A percentile compares a stretch with the other conserved stretches of the same genome.
Conservation (phyloP, 1,140 invertebrate genomes). For the Trachymyrmex septentrionalis region DNA sequence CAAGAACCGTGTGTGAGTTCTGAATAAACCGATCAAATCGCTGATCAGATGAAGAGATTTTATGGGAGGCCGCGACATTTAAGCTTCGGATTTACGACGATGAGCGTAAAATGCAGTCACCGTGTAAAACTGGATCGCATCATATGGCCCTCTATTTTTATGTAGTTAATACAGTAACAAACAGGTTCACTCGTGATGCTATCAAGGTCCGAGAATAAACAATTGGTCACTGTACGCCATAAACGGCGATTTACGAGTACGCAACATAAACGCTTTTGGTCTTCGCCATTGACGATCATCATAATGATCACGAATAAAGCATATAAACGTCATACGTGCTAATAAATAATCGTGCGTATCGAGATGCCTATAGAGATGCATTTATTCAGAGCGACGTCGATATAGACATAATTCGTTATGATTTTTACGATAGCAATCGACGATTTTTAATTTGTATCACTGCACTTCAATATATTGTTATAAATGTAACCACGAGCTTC, state of each 20-base stretch:
- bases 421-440: background rate
- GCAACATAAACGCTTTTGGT: slow-evolving; percentile 42
- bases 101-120: background rate
- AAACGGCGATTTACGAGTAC: slow-evolving; percentile 69
- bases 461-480: background rate
- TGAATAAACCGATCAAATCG: slow-evolving; percentile 48
- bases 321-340: slow-evolving; percentile 40
- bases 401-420: slow-evolving; percentile 47
- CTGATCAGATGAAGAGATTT: slow-evolving; percentile 23
- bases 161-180: slow-evolving; percentile 44
- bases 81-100: slow-evolving; percentile 16
- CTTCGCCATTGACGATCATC: slow-evolving; percentile 52
- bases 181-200: slow-evolving; percentile 19
- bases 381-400: slow-evolving; percentile 46
- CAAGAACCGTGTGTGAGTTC: background rate
- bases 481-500: no score
- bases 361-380: slow-evolving; percentile 21
- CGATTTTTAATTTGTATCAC: background rate
- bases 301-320: slow-evolving; percentile 26
- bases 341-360: background rate
- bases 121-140: slow-evolving; percentile 2
- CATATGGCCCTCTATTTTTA: background rate
- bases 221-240: slow-evolving; percentile 60
- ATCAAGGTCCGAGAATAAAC: slow-evolving; percentile 55
- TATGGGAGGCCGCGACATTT: background rate